These are phyloP conservation scores for Atherix ibis DNA, from an alignment of 2,888 invertebrate species.

Conservation along the genomic window DNA sequence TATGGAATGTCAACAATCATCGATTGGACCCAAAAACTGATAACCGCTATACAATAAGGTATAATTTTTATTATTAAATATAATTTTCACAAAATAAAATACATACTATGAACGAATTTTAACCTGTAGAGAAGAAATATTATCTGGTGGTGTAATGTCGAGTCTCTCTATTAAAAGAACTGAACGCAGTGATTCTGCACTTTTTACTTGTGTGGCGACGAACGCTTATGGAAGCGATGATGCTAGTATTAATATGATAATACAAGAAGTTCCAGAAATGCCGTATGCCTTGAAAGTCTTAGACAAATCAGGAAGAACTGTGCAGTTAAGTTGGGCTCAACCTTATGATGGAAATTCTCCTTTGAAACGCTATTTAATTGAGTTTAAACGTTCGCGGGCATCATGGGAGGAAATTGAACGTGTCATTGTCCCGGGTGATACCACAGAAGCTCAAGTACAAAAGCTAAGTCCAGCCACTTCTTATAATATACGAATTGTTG, in stretches of 20 bases:
- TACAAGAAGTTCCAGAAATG: slow-evolving; percentile 70
- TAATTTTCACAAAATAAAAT: background rate
- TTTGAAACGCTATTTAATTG: slow-evolving; percentile 75
- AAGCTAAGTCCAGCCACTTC: slow-evolving; percentile 81
- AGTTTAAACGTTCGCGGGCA: slow-evolving; percentile 74
- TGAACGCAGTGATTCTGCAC: slow-evolving; percentile 73
- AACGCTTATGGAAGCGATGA: slow-evolving; percentile 90
- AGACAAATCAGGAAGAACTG: slow-evolving; percentile 80
- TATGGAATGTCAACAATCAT: slow-evolving; percentile 92
- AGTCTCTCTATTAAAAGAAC: slow-evolving; percentile 80
- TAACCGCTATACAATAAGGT: slow-evolving; percentile 65
- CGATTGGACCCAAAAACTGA: slow-evolving; percentile 79
- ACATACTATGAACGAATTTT: slow-evolving; percentile 2
- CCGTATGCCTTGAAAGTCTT: slow-evolving; percentile 78
- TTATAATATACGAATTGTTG: slow-evolving; percentile 82
- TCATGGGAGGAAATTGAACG: slow-evolving; percentile 75
- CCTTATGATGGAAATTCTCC: slow-evolving; percentile 86
- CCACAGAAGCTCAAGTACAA: slow-evolving; percentile 77
- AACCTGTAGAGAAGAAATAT: slow-evolving; percentile 57
- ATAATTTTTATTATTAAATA: slow-evolving; percentile 5
- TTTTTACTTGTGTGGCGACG: slow-evolving; percentile 83
- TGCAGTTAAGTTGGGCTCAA: slow-evolving; percentile 82
- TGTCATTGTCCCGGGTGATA: slow-evolving; percentile 77
- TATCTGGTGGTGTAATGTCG: slow-evolving; percentile 73
- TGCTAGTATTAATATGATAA: slow-evolving; percentile 88